Base-by-base conservation (phyloP, 2,797 vertebrate species). In the Anguilla marmorata region DNA sequence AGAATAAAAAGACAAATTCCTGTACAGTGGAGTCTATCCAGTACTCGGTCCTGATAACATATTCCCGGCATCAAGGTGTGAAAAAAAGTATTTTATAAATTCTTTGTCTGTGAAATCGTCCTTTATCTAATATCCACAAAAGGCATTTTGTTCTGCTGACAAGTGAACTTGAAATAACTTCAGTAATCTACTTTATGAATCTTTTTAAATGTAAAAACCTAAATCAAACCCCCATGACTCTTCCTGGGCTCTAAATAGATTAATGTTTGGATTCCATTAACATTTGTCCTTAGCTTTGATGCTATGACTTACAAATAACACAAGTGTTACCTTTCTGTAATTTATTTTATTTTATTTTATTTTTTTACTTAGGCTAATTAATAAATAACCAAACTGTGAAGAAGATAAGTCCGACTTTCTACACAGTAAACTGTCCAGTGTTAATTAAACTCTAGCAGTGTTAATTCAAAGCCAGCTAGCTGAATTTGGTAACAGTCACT, bases 201-300 rank as follows among this genome's bases (percentile, higher is more conserved):
- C 63, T 69, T n/a, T 69, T 69, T 69, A 69, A 69, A 69, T n/a
- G 63, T 69, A 69, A 69, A 69, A n/a, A 27, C 63, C 27, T 69
- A 24, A 69, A 69, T 69, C 24, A 69, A 69, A 69, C 63, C n/a
- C 63, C 63, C 63, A 8, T 69, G 24, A 69, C 63, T 69, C n/a
- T 69, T 58, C 56, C 19, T 19, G 16, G 56, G 56, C 63, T 27
- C 63, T 69, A 69, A 69, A 69, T n/a, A 69, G 63, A 69, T 69
- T 69, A 69, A 69, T 24, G n/a, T 69, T n/a, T 69, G n/a, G 63
- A 69, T 69, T 69, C 63, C n/a, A 69, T 27, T n/a, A 69, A n/a
- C 63, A 27, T 69, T 69, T 69, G 63, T 69, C 63, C 63, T 69
- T 66, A 66, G 63, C 63, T 66, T 66, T 27, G 3, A 45, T 45